Base-by-base conservation (phyloP, 2,888 invertebrate species). In the Glomeris marginata region DNA sequence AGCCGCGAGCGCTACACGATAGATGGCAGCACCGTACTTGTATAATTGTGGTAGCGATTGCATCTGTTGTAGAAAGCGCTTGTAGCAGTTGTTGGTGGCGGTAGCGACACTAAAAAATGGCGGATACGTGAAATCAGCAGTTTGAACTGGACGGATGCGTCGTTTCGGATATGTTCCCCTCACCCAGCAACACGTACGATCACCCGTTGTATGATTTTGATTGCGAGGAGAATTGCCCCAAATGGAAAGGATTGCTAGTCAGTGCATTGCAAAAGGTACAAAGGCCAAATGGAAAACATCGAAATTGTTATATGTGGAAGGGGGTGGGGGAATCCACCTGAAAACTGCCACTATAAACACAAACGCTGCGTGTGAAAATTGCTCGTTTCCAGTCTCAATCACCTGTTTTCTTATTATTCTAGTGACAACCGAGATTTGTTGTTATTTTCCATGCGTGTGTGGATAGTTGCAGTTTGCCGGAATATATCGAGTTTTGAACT, bases 241-340 rank as follows among this genome's bases (percentile, higher is more conserved):
- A 90, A 77, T 94, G 92, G 92, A 84, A 81, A 65, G 88, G 90
- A 57, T 74, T 92, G 58, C 84, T 94, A 69, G 79, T 85, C 65
- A 79, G 77, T 64, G 81, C 90, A 46, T 75, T 94, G 62, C 80
- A 81, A 69, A 86, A 85, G 81, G 90, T 90, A 72, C 68, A 69
- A 54, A 33, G 37, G 21, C 33, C 28, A 28, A 28, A 5, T 28
- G 3, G 28, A 28, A 28, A 28, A 28, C 28, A 28, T 28, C 28
- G 28, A 28, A 28, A 28, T 28, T 28, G 28, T 28, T 21, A 15
- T 41, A 13, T 45, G 45, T 5, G 10, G 28, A 18, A 15, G 28
- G 4, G 28, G 21, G 11, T 5, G n/a, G 15, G n/a, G n/a, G 15
- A 4, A 41, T 34, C 38, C 38, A 18, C 38, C 15, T 18, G 15